A percentile compares a stretch with the other conserved stretches of the same genome.
Evolutionary conservation across 30 jellyfish, hydroid and myxozoan species (phyloP).

Genomic region (Pelagia noctiluca): DNA sequence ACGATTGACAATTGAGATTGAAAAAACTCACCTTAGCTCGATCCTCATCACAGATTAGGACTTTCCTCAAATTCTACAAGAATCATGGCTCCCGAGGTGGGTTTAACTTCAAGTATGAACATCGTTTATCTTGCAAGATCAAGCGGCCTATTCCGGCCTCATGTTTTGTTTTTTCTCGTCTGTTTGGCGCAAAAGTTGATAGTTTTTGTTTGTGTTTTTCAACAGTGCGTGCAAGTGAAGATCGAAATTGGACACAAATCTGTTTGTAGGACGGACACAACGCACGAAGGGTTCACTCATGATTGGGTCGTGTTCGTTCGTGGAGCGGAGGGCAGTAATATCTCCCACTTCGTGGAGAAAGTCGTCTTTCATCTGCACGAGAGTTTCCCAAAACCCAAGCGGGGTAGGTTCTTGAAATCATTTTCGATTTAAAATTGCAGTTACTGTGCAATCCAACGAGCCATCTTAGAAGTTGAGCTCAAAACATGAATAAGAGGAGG

Average conservation of each 20-base stretch:
- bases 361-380: slow-evolving; percentile 94
- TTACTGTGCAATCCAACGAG: too few relatives aligned
- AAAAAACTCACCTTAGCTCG: background rate
- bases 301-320: slow-evolving; percentile 98
- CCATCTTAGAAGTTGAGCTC: too few relatives aligned
- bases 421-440: background rate
- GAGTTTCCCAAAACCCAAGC: slow-evolving; percentile 94
- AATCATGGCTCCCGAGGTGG: slow-evolving; percentile 79
- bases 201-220: slow-evolving; percentile 14
- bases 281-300: slow-evolving; percentile 92
- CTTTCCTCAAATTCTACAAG: background rate
- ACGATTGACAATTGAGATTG: slow-evolving; percentile 1
- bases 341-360: slow-evolving; percentile 94
- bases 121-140: slow-evolving; percentile 14
- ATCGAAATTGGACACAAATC: slow-evolving; percentile 98
- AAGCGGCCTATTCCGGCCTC: slow-evolving; percentile 49
- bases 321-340: slow-evolving; percentile 94
- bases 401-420: slow-evolving; percentile 70
- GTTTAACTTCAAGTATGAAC: background rate
- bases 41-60: background rate
- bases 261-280: slow-evolving; percentile 80
- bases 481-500: too few relatives aligned
- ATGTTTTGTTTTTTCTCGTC: background rate
- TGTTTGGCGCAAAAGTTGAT: background rate
- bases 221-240: slow-evolving; percentile 96